Evolutionary conservation across 2,888 invertebrate species (phyloP), one percentile per base, ranked within the genome.

Genomic region (Pseudolycoriella hygida): DNA sequence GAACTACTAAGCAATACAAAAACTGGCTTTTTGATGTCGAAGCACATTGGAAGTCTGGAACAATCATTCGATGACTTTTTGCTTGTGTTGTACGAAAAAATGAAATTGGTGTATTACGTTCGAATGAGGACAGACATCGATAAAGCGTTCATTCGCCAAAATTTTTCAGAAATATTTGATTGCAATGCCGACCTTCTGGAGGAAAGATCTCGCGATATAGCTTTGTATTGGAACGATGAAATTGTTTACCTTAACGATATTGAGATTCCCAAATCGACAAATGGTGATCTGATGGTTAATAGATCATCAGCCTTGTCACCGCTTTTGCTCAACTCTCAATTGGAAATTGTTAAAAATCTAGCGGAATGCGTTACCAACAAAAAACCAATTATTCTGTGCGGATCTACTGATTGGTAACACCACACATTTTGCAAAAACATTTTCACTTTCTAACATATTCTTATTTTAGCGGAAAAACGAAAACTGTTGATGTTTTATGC

Each of bases 351-450:
- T 30, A 83, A 87, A 60, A 80, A 83, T 46, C 62, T 98, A 45
- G 77, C 83, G 15, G 83, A 86, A 53, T 90, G 92, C 61, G 75
- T 93, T 5, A 74, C 85, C 54, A 82, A 89, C 78, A 85, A 87
- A 57, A 97, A 96, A 86, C 78, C 97, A 63, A 70, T 89, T 0
- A 81, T 98, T 56, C 50, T 66, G 3, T 65, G 64, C 45, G 66
- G 67, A 1, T 52, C 62, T 2, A 60, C 59, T 0, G 63, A 66
- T 47, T 56, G 60, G 46, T 46, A 46, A n/a, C n/a, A n/a, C n/a
- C n/a, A n/a, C n/a, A n/a, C n/a, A n/a, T n/a, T n/a, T 25, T 4
- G 11, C n/a, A 31, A 12, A 40, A n/a, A n/a, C n/a, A n/a, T n/a
- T n/a, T n/a, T n/a, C n/a, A n/a, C 10, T 17, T 17, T 30, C 40